phyloP scores from a whole-genome alignment of 2,797 vertebrate species.

The Triplophysa bombifrons region DNA sequence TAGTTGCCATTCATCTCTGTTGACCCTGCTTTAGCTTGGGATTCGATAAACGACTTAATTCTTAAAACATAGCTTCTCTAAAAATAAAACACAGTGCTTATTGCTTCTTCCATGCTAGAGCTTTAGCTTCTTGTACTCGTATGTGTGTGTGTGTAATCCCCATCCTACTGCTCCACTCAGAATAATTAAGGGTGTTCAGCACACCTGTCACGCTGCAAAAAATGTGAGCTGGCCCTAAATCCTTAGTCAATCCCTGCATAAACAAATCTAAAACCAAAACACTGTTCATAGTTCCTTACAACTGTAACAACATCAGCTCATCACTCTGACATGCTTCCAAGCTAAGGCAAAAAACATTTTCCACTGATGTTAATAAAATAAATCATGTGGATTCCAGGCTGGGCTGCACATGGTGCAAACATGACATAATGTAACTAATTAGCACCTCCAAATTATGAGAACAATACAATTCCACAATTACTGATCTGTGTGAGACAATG shows the following conservation, averaged over 20 bases:
- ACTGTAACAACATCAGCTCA: constrained; percentile 26
- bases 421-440: constrained; percentile 25
- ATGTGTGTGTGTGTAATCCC: not conserved
- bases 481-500: not conserved
- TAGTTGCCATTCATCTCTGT: not conserved
- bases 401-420: constrained; percentile 5
- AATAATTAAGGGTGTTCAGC: constrained; percentile 2
- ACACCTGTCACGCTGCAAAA: constrained; percentile 20
- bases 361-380: constrained; percentile 3
- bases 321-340: not conserved
- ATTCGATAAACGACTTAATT: not conserved
- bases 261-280: constrained; percentile 6
- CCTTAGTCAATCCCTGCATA: constrained; percentile 6
- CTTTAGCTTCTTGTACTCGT: not conserved
- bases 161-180: constrained; percentile 6
- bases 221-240: not conserved
- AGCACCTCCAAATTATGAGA: constrained; percentile 17
- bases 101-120: not conserved
- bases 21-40: not conserved
- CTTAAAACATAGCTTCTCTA: not conserved
- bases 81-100: not conserved
- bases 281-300: constrained; percentile 3
- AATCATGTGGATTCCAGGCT: not conserved
- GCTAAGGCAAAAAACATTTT: not conserved
- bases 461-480: constrained; percentile 38